phyloP scores from a whole-genome alignment of 2,888 invertebrate species.

The Lithodes maja region DNA sequence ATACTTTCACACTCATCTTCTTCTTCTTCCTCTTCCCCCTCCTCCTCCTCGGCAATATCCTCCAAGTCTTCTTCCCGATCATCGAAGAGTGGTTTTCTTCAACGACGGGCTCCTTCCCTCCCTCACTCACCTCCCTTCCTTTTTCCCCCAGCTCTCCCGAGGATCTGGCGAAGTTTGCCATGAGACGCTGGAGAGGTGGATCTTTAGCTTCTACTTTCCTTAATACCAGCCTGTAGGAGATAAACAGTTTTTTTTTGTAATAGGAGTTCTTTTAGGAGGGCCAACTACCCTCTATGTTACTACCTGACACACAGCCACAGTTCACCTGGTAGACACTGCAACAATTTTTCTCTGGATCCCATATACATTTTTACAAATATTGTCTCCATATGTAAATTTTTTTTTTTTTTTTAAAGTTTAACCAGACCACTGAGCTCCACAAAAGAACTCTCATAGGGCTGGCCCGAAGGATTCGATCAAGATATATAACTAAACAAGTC shows the following conservation, averaged over 20 bases:
- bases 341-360: too few relatives aligned
- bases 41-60: slow-evolving; percentile 56
- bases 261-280: not conserved
- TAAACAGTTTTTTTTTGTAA: too few relatives aligned
- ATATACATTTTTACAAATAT: too few relatives aligned
- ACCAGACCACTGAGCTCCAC: too few relatives aligned
- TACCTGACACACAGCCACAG: too few relatives aligned
- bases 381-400: too few relatives aligned
- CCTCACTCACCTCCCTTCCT: not conserved
- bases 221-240: slow-evolving; percentile 39
- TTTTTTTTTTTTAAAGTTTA: too few relatives aligned
- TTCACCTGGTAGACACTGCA: too few relatives aligned
- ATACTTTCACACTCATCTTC: not conserved
- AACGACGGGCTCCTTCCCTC: slow-evolving; percentile 40
- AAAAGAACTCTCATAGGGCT: too few relatives aligned
- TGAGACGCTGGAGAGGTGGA: slow-evolving; percentile 31
- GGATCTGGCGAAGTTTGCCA: slow-evolving; percentile 14
- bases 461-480: too few relatives aligned
- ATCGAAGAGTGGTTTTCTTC: slow-evolving; percentile 57
- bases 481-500: too few relatives aligned
- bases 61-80: slow-evolving; percentile 61
- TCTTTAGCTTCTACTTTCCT: slow-evolving; percentile 52
- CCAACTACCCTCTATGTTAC: too few relatives aligned
- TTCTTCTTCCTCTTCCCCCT: slow-evolving; percentile 30
- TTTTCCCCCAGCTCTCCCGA: slow-evolving; percentile 30